Evolutionary conservation across 2,888 invertebrate species (phyloP), one percentile per base, ranked within the genome.

Genomic region (Malachius bipustulatus): DNA sequence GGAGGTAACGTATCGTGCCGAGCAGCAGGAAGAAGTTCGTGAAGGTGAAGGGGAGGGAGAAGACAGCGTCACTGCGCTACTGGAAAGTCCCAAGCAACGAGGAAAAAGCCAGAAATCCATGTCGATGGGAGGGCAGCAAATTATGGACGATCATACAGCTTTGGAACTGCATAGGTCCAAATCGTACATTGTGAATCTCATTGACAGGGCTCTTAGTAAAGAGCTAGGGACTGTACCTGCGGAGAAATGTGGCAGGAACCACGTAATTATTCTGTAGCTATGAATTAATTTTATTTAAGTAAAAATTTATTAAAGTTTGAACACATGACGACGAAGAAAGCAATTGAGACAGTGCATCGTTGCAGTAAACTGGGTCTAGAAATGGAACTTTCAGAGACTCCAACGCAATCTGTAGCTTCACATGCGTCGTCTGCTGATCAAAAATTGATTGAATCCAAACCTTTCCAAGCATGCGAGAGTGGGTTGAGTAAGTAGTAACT

Each of bases 171-270:
- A 63, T 24, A 49, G 56, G 15, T 63, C 60, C 2, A 66, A 66
- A 41, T 64, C 60, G 41, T 61, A 63, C 38, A 64, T 66, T 28
- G 57, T 66, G 2, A 58, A 59, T 46, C 48, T 66, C 29, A 66
- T 66, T 36, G 66, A 66, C 36, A 52, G 59, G 28, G 65, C 63
- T 2, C 47, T 66, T 4, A 65, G 63, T 40, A 62, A 56, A 26
- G 63, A 64, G 38, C 47, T 64, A 33, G 60, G 62, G 10, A 62
- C 60, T 0, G 40, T 54, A 3, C 53, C 53, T 1, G 48, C 49
- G 11, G 46, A 49, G 4, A 41, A 45, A 16, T 44, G 37, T 14
- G 11, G 35, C 14, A 40, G 34, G 3, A 35, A 38, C 11, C 35
- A 35, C 26, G 35, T 35, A 35, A 9, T n/a, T n/a, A n/a, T n/a